Evolutionary conservation across 2,888 invertebrate genomes (phyloP), one percentile per base, ranked within the genome.

Genomic region (Sinhomidia bicolor): DNA sequence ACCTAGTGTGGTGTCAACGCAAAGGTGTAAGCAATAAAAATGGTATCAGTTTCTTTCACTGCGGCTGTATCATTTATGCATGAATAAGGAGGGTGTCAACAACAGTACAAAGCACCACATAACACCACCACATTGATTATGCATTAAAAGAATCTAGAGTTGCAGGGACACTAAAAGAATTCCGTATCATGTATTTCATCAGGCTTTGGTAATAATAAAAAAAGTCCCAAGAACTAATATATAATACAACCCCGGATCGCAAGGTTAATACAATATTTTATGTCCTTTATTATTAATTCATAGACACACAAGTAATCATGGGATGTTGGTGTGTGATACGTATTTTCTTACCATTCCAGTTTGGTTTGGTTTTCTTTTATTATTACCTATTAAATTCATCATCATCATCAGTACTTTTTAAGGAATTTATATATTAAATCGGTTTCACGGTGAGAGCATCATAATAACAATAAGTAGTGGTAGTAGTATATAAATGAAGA

Each of bases 121-220:
- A 62, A 85, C 85, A 85, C 85, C 65, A 65, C 14, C 78, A 51
- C 85, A 85, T 85, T 85, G 85, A 85, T 85, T 85, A 85, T 85
- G 85, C 85, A 85, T 85, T 85, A 65, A 65, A 85, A 65, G 44
- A 76, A 54, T 57, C 12, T 47, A 76, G 41, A 23, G 76, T 74
- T 76, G 84, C 84, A 17, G 76, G 76, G 23, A 7, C n/a, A 57
- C 17, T 57, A 23, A 44, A 32, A 44, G 60, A 29, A 14, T 80
- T 80, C 10, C 60, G 36, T 80, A 32, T 80, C 36, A 60, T 20
- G 41, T 23, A 76, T 60, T 80, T 80, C 80, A 60, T 60, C 80
- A 23, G 41, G 60, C 20, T 68, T 84, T 74, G 74, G 76, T 74
- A 74, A 84, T 84, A 74, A 68, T 47, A n/a, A 60, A 57, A 81